These are phyloP conservation scores for Xerus inauris DNA, from an alignment of 2,113 vertebrate species.

Conservation along the genomic window DNA sequence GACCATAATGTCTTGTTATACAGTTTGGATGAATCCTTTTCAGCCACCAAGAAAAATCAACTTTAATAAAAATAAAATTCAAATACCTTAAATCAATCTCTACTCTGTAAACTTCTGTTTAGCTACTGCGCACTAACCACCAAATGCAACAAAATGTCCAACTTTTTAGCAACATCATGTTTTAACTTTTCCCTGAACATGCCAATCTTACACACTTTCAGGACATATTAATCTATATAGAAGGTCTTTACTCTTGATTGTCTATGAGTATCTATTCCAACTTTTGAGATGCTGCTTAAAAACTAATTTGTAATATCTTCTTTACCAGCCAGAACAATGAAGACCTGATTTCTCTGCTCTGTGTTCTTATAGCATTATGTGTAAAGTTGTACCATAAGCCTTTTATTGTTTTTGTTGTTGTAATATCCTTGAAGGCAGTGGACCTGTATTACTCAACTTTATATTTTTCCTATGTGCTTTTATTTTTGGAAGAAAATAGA, in stretches of 20 bases:
- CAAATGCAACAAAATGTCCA: not conserved
- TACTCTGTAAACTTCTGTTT: not conserved
- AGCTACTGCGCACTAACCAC: not conserved
- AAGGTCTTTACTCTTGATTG: not conserved
- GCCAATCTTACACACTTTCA: not conserved
- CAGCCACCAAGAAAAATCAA: not conserved
- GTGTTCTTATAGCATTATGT: not conserved
- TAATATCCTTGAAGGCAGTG: not conserved
- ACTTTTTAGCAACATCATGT: not conserved
- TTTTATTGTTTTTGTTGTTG: not conserved
- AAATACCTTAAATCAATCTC: not conserved
- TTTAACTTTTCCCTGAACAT: not conserved
- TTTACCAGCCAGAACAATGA: not conserved
- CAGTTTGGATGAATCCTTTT: not conserved
- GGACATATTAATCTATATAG: not conserved
- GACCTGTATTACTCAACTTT: not conserved
- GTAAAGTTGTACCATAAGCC: not conserved
- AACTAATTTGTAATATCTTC: not conserved
- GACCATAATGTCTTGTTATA: not conserved
- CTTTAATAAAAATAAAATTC: not conserved
- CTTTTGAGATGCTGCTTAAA: not conserved
- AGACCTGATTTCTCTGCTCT: not conserved
- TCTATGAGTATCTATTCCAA: not conserved
- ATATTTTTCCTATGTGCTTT: not conserved
- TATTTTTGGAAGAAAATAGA: not conserved